Base-by-base conservation (phyloP, 2,888 invertebrate species). In the Agrenia bidenticulata region DNA sequence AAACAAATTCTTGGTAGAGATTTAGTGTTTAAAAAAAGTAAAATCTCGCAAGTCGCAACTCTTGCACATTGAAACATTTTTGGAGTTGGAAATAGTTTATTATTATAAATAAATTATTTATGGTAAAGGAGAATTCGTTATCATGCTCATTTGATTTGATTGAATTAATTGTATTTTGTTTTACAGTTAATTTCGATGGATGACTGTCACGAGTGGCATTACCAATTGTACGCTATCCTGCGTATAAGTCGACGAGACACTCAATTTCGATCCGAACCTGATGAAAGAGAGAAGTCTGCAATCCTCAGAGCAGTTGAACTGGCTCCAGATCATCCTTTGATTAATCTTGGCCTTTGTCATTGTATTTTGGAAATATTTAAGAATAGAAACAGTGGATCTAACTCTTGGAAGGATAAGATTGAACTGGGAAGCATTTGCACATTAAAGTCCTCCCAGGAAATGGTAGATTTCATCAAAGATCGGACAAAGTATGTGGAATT, bases 291-390 rank as follows among this genome's bases (percentile, higher is more conserved):
- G 45, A 45, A 17, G 15, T 5, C 15, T 15, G 45, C 5, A 15
- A 45, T 45, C 5, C 5, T 19, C 5, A 15, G 15, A 45, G 45
- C 45, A 5, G 45, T n/a, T 19, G 15, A 45, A 45, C 45, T 45
- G 19, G 19, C 15, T 45, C n/a, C 15, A 45, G n/a, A 45, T 17
- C n/a, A 45, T 45, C 45, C 45, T 15, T 19, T 45, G 15, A 19
- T 45, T 11, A 45, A 45, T 17, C 45, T 45, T 45, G 45, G 45
- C n/a, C n/a, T 45, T 5, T 59, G 63, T 39, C 37, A 51, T 11
- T 66, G 64, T 42, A n/a, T 65, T 24, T 63, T 62, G 17, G 69
- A 69, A 21, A 45, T 45, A 17, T 45, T 45, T 45, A 45, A 19
- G n/a, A 45, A 45, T 15, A 5, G 19, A 15, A 45, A 19, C n/a